phyloP scores from a whole-genome alignment of 2,113 vertebrate species.

The Rhea americana region DNA sequence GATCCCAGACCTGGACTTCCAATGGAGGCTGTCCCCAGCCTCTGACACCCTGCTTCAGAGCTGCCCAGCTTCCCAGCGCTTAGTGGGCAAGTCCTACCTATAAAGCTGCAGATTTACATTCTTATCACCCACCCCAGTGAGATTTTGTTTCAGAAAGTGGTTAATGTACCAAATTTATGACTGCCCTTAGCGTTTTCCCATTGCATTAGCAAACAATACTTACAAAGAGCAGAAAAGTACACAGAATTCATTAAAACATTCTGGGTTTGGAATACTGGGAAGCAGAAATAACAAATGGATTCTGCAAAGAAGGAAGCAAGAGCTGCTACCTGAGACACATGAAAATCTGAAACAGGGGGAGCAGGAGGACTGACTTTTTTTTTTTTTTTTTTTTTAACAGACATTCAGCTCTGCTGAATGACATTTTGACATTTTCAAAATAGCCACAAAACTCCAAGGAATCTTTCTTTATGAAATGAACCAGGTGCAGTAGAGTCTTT shows the following conservation, averaged over 20 bases:
- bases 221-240: conserved; percentile 6
- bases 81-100: background rate
- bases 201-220: background rate
- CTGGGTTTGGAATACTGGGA: background rate
- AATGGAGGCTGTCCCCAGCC: background rate
- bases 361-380: background rate
- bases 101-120: background rate
- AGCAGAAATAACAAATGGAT: background rate
- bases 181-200: conserved; percentile 40
- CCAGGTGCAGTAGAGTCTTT: background rate
- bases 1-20: background rate
- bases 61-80: background rate
- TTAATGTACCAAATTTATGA: conserved; percentile 7
- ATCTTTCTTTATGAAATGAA: background rate
- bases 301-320: background rate
- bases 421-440: conserved; percentile 7
- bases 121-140: background rate
- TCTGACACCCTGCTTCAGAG: background rate
- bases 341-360: background rate
- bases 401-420: background rate
- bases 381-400: background rate
- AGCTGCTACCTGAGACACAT: background rate
- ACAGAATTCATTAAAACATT: conserved; percentile 15
- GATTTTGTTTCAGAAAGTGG: conserved; percentile 30
- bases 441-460: background rate